A percentile compares a stretch with the other conserved stretches of the same genome.
Conservation (phyloP, 2,797 vertebrate species). For the Ceyx erithaca region DNA sequence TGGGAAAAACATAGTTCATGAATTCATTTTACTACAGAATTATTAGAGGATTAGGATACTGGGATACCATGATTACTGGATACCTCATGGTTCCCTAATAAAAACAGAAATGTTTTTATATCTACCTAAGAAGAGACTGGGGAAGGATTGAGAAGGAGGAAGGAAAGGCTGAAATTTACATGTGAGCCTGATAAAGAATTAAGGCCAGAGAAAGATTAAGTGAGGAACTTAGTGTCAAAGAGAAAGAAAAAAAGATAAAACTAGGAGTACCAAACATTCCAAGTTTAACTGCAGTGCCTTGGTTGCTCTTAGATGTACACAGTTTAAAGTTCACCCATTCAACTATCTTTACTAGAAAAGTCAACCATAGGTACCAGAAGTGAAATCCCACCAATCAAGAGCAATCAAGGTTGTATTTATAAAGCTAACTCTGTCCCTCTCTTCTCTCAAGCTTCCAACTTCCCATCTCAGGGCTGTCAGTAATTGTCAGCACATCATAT, state of each 20-base stretch:
- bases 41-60: neutral
- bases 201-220: neutral
- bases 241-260: neutral
- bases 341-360: neutral
- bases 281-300: neutral
- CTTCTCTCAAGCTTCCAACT: slow-evolving; percentile 6
- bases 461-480: slow-evolving; percentile 37
- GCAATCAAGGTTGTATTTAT: neutral
- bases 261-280: neutral
- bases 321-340: neutral
- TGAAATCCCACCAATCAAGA: neutral
- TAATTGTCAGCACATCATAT: slow-evolving; percentile 36
- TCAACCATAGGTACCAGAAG: neutral
- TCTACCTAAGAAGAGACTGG: neutral
- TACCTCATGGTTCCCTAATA: neutral
- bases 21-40: neutral
- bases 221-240: neutral
- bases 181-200: neutral
- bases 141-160: neutral
- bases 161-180: neutral
- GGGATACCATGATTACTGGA: neutral
- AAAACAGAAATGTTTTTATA: neutral
- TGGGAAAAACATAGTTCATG: neutral
- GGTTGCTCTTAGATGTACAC: neutral
- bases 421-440: neutral